These are phyloP conservation scores for Hepsetus odoe DNA, from an alignment of 2,113 vertebrate species.

Conservation along the genomic window DNA sequence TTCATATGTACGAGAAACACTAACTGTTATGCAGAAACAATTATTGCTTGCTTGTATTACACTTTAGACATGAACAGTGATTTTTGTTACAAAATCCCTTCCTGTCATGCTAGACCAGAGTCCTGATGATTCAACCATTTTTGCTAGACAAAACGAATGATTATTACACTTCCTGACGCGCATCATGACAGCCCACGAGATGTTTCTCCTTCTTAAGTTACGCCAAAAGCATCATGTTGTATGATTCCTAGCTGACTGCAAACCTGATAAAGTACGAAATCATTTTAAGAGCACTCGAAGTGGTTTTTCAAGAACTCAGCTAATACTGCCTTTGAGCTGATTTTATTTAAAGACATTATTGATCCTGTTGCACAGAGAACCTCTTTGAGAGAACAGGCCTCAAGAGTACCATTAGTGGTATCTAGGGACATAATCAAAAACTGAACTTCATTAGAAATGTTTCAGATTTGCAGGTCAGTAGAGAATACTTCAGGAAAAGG, in stretches of 20 bases:
- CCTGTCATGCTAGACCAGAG: not conserved
- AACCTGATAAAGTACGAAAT: not conserved
- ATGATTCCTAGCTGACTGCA: not conserved
- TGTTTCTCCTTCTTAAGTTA: too few relatives aligned
- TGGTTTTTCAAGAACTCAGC: not conserved
- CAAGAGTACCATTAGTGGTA: not conserved
- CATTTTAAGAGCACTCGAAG: not conserved
- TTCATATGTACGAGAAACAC: too few relatives aligned
- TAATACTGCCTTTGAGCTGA: not conserved
- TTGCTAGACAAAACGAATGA: not conserved
- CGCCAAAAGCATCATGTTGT: not conserved
- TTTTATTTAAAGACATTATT: slow-evolving; percentile 4
- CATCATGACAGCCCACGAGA: not conserved
- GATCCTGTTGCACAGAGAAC: not conserved
- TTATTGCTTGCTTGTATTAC: too few relatives aligned
- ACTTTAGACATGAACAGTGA: too few relatives aligned
- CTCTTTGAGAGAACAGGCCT: not conserved
- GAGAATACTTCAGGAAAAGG: not conserved
- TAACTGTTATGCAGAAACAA: too few relatives aligned
- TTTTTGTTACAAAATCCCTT: too few relatives aligned
- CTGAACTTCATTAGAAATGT: not conserved
- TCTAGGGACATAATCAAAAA: not conserved
- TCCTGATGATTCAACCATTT: not conserved
- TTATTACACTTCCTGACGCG: not conserved
- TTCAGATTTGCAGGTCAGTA: not conserved